These are phyloP conservation scores for Gastrophysa polygoni DNA, from an alignment of 2,888 invertebrate species.

Conservation along the genomic window DNA sequence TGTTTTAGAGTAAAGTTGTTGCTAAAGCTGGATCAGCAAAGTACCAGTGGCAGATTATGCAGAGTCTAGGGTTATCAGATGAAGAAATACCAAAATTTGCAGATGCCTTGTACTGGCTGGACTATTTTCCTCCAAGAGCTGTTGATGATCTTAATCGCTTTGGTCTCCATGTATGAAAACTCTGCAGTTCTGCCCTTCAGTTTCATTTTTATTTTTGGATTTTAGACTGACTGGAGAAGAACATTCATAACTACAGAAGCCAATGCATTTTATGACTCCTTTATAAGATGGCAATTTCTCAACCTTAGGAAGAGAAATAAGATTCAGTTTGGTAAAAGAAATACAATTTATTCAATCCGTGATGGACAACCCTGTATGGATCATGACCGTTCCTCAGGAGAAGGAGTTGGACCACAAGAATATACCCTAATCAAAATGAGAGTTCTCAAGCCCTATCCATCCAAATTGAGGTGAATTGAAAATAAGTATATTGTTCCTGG, in stretches of 20 bases:
- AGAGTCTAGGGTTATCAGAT: constrained; percentile 84
- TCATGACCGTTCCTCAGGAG: constrained; percentile 94
- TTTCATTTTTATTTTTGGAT: constrained; percentile 30
- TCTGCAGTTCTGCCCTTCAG: neutral
- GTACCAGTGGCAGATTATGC: constrained; percentile 99
- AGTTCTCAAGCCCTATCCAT: constrained; percentile 74
- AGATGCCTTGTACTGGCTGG: constrained; percentile 90
- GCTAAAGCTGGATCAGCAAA: constrained; percentile 90
- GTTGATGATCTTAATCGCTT: constrained; percentile 85
- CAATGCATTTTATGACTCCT: constrained; percentile 97
- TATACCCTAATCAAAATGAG: constrained; percentile 96
- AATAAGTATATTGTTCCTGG: neutral
- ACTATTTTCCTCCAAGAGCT: constrained; percentile 93
- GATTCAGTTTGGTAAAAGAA: constrained; percentile 95
- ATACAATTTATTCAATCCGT: constrained; percentile 94
- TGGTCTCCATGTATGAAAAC: constrained; percentile 81
- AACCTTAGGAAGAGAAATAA: constrained; percentile 85
- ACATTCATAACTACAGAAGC: constrained; percentile 98
- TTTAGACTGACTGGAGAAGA: constrained; percentile 94
- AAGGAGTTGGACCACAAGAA: constrained; percentile 98
- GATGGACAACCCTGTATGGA: constrained; percentile 99
- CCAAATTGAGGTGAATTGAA: constrained; percentile 66
- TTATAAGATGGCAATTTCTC: constrained; percentile 95
- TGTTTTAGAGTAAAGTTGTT: constrained; percentile 83
- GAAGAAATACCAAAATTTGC: constrained; percentile 94